These are phyloP conservation scores for Pristionchus mayeri DNA, from an alignment of 2,888 invertebrate genomes.

Conservation along the genomic window DNA sequence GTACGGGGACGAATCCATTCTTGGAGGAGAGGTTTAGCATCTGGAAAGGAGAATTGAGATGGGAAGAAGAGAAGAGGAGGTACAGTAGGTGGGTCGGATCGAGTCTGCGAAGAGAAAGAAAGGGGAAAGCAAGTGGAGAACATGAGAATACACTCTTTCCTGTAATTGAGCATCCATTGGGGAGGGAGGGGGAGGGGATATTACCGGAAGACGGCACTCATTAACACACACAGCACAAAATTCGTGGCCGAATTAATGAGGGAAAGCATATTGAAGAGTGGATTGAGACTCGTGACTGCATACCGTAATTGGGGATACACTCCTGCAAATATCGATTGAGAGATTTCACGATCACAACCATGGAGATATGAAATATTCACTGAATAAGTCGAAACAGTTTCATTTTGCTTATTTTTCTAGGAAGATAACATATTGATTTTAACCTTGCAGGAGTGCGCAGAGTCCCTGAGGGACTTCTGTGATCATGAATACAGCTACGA, in stretches of 20 bases:
- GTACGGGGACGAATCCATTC: slow-evolving; percentile 29
- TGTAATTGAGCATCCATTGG: slow-evolving; percentile 57
- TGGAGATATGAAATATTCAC: background rate
- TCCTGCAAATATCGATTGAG: slow-evolving; percentile 50
- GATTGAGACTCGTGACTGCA: slow-evolving; percentile 80
- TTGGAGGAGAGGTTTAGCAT: slow-evolving; percentile 20
- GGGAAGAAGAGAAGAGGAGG: slow-evolving; percentile 64
- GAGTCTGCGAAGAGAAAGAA: slow-evolving; percentile 60
- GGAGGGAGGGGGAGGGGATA: slow-evolving; percentile 60
- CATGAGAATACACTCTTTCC: slow-evolving; percentile 27
- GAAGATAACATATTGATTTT: no score
- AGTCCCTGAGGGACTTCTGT: slow-evolving; percentile 82
- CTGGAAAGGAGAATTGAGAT: slow-evolving; percentile 62
- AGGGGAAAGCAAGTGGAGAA: background rate
- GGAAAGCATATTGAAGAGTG: slow-evolving; percentile 84
- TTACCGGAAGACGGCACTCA: slow-evolving; percentile 84
- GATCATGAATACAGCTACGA: slow-evolving; percentile 85
- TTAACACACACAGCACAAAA: slow-evolving; percentile 86
- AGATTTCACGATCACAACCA: no score
- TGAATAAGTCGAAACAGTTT: no score
- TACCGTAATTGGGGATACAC: slow-evolving; percentile 62
- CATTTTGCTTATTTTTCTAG: no score
- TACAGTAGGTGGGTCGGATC: slow-evolving; percentile 64
- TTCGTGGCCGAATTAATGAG: slow-evolving; percentile 85
- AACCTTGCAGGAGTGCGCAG: slow-evolving; percentile 56